Percentiles rank a stretch among this genome's conserved stretches.
Conservation (phyloP, 1,140 invertebrate species). For the Thalassaphorura encarpata region DNA sequence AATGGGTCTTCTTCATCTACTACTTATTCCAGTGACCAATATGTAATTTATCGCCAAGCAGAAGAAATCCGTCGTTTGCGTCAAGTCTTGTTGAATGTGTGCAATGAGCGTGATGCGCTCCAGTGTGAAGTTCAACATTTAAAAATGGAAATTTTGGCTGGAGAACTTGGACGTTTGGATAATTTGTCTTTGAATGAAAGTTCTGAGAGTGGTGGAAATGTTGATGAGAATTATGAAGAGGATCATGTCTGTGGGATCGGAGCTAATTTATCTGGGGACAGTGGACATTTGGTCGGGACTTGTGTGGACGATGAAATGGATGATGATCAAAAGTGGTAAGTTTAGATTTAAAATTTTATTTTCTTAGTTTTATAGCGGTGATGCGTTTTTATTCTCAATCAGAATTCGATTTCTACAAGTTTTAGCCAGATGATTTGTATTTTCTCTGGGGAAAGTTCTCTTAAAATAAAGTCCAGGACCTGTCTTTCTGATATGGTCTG, state of each 20-base stretch:
- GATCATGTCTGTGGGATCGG: too few relatives aligned
- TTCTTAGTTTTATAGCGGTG: slow-evolving; percentile 48
- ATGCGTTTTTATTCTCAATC: slow-evolving; percentile 52
- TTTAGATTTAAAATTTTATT: background rate
- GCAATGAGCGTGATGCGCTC: slow-evolving; percentile 19
- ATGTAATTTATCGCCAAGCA: too few relatives aligned
- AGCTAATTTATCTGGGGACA: too few relatives aligned
- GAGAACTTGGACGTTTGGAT: slow-evolving; percentile 18
- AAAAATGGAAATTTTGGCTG: slow-evolving; percentile 25
- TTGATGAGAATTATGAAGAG: background rate
- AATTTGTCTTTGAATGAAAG: background rate
- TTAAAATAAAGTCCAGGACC: too few relatives aligned
- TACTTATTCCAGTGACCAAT: too few relatives aligned
- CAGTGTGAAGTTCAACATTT: slow-evolving; percentile 27
- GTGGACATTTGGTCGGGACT: slow-evolving; percentile 14
- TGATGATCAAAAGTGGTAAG: slow-evolving; percentile 15
- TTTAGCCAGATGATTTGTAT: slow-evolving; percentile 16
- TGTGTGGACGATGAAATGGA: slow-evolving; percentile 13
- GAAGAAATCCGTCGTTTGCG: slow-evolving; percentile 19
- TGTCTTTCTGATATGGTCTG: too few relatives aligned
- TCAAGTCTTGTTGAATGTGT: slow-evolving; percentile 4
- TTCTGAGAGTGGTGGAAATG: slow-evolving; percentile 6
- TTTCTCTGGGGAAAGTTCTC: too few relatives aligned
- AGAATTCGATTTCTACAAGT: slow-evolving; percentile 11
- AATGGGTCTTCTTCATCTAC: too few relatives aligned